These are phyloP conservation scores for Athalia circularis DNA, from an alignment of 2,888 invertebrate genomes.

Conservation along the genomic window DNA sequence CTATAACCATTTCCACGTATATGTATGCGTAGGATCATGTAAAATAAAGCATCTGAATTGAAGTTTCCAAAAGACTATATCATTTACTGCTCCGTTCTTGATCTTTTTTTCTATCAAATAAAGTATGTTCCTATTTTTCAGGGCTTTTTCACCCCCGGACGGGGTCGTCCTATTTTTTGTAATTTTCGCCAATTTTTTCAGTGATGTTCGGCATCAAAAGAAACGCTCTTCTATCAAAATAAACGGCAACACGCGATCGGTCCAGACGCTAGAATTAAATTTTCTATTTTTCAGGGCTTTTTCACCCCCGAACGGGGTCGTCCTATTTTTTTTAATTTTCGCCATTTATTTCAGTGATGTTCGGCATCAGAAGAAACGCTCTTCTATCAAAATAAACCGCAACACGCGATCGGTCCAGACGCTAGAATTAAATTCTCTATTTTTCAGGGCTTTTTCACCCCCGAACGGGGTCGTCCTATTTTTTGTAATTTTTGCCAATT, in stretches of 20 bases:
- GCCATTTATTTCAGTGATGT: not conserved
- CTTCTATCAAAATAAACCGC: too few species aligned
- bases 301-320: not conserved
- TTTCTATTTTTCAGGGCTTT: not conserved
- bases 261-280: not conserved
- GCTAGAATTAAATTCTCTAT: too few species aligned
- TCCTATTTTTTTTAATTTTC: not conserved
- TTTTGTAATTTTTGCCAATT: too few species aligned
- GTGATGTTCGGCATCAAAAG: not conserved
- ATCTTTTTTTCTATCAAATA: not conserved
- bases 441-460: too few species aligned
- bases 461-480: too few species aligned
- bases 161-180: not conserved
- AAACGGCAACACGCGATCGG: not conserved
- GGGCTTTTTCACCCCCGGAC: not conserved
- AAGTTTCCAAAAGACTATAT: too few species aligned
- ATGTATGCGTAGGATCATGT: too few species aligned
- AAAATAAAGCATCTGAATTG: too few species aligned
- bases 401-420: too few species aligned
- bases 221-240: not conserved
- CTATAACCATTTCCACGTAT: too few species aligned
- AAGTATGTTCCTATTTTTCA: not conserved
- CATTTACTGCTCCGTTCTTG: not conserved
- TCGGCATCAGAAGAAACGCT: too few species aligned
- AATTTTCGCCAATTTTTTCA: not conserved